Evolutionary conservation across 2,113 vertebrate genomes (phyloP).

Genomic region (Odobenus rosmarus): DNA sequence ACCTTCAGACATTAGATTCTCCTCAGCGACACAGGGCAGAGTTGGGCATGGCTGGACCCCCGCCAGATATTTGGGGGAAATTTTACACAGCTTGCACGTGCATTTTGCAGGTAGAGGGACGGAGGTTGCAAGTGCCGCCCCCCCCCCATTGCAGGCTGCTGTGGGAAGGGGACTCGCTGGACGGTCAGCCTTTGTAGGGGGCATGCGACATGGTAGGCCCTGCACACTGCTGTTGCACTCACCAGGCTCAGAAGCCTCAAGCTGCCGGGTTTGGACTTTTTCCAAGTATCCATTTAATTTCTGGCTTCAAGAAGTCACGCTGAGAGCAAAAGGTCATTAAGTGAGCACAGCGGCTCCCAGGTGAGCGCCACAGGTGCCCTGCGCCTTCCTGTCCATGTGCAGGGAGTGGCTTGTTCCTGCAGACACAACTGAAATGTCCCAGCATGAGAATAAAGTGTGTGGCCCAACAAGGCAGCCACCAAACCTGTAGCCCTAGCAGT

Average conservation of each 20-base stretch:
- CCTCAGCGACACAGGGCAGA: background rate
- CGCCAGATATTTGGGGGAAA: background rate
- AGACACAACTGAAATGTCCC: too few relatives aligned
- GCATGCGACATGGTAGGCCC: accelerated
- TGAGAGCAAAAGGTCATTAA: background rate
- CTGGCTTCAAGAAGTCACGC: background rate
- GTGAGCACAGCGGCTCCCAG: background rate
- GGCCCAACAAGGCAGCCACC: background rate
- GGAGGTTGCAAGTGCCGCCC: accelerated
- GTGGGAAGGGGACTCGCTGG: background rate
- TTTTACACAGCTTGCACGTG: accelerated
- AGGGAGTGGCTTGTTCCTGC: background rate
- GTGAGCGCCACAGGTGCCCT: accelerated
- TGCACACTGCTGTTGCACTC: accelerated
- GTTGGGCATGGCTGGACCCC: accelerated
- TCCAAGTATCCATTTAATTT: background rate
- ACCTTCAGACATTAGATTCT: too few relatives aligned
- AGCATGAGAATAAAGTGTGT: background rate
- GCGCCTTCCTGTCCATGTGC: accelerated
- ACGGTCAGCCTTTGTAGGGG: background rate
- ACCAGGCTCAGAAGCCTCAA: background rate
- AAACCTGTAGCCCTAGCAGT: too few relatives aligned
- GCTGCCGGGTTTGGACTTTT: background rate
- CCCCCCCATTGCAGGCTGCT: accelerated
- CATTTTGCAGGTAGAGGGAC: background rate